A percentile compares a stretch with the other conserved stretches of the same genome.
Conservation (phyloP, 1,140 invertebrate genomes). For the Musca vetustissima region DNA sequence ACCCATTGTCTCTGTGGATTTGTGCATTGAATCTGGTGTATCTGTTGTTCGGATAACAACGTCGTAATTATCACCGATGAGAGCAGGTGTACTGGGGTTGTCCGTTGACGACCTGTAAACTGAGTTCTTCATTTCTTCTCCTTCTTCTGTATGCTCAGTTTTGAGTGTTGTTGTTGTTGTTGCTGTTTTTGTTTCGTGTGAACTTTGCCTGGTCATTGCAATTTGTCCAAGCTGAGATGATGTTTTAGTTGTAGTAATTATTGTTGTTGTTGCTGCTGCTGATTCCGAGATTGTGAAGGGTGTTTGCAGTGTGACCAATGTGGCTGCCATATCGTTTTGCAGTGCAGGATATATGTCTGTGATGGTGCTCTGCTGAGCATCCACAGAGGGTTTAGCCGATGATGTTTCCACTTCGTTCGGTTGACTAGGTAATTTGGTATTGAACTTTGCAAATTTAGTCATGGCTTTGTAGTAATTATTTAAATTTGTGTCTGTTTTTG, state of each 20-base stretch:
- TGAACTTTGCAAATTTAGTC: slow-evolving; percentile 1
- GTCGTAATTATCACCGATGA: too few species aligned
- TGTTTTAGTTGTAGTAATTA: slow-evolving; percentile 12
- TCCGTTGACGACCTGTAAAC: not conserved
- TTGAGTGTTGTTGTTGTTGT: slow-evolving; percentile 18
- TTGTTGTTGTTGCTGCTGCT: slow-evolving; percentile 9
- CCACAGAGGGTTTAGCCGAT: not conserved
- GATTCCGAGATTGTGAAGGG: slow-evolving; percentile 17
- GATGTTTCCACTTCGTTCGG: slow-evolving; percentile 10
- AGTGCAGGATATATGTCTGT: not conserved
- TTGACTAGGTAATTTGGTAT: slow-evolving; percentile 7
- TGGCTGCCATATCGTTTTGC: slow-evolving; percentile 2
- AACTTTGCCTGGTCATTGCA: slow-evolving; percentile 13
- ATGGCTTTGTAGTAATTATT: slow-evolving; percentile 11
- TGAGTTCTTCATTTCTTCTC: not conserved
- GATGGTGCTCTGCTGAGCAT: not conserved
- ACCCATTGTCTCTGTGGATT: too few species aligned
- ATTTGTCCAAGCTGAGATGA: not conserved
- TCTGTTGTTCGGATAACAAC: too few species aligned
- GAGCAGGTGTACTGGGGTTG: not conserved
- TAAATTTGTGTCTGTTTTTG: slow-evolving; percentile 18
- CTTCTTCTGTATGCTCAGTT: not conserved
- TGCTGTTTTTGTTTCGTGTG: slow-evolving; percentile 4
- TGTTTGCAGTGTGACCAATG: slow-evolving; percentile 19
- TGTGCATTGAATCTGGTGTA: too few species aligned